Base-by-base conservation (phyloP, 1,140 invertebrate genomes). In the Drosophila tropicalis region DNA sequence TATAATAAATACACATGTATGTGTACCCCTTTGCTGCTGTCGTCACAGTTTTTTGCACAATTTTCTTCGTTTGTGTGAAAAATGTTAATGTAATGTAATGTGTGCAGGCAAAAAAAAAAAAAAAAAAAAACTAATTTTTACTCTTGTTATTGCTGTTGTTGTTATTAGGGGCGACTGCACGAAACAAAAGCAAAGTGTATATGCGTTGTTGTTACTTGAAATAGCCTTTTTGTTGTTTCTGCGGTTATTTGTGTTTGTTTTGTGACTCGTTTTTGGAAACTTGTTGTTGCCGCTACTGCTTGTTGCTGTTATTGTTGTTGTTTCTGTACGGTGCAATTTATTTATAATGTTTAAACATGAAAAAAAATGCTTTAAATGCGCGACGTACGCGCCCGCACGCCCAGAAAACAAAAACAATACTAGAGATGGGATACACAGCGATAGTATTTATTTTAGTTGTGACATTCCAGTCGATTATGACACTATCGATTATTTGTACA, bases 1-100 rank as follows among this genome's bases (percentile, higher is more conserved):
- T 36, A 44, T 34, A 34, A 36, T 29, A 44, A 13, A 47, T 19
- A 17, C 17, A 47, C 2, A 47, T 17, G 9, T 47, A 17, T 22
- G 40, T 61, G 29, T 6, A 29, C 34, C 64, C 44, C 39, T 44
- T 40, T 51, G n/a, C 56, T 70, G 58, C 69, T 74, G 70, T 74
- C 83, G 83, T 87, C 79, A 89, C 83, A 87, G 54, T 75, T 82
- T 87, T 89, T 89, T 87, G 83, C 83, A 86, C 83, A 86, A 89
- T 89, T 79, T 75, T 79, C 56, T 69, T 29, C 55, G 55, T 32
- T 15, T 56, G 54, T 56, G 54, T 56, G 54, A 56, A 56, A 56
- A 56, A 56, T 56, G 54, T 25, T 29, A 56, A 56, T 56, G 55
- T 32, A 56, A 29, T 32, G 25, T 29, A 51, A 51, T 51, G 44